These are phyloP conservation scores for Pelecanoides urinatrix DNA, from an alignment of 2,113 vertebrate genomes.

Conservation along the genomic window DNA sequence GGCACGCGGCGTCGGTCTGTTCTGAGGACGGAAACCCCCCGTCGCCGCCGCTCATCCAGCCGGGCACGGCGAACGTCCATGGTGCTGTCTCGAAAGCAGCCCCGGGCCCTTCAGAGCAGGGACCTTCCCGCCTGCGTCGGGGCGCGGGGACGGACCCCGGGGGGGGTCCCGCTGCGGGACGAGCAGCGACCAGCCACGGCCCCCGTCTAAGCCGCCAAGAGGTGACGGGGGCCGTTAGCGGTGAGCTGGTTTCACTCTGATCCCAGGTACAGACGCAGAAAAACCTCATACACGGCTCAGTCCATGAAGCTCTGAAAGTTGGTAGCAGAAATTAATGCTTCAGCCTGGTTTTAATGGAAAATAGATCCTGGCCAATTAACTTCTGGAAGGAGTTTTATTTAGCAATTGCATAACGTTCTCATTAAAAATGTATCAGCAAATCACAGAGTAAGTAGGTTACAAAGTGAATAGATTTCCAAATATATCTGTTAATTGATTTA, in stretches of 20 bases:
- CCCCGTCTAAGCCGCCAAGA: neutral
- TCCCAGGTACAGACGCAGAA: too few relatives aligned
- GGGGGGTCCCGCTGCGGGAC: neutral
- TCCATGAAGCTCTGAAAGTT: neutral
- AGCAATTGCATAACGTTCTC: neutral
- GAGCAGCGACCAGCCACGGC: neutral
- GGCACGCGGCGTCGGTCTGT: neutral
- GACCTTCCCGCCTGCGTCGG: neutral
- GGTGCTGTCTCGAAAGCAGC: neutral
- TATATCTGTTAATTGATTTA: neutral
- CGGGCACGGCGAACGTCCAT: too few relatives aligned
- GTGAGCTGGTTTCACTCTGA: neutral
- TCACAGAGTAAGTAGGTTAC: neutral
- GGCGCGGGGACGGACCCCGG: neutral
- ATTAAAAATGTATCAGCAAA: neutral
- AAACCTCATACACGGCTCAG: neutral
- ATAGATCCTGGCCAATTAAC: neutral
- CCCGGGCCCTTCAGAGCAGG: neutral
- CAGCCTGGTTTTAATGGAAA: neutral
- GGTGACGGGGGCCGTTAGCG: accelerated
- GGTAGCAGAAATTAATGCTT: neutral
- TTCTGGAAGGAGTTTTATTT: neutral
- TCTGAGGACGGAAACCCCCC: neutral
- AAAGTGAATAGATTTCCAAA: neutral
- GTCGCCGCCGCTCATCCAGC: neutral